A percentile compares a stretch with the other conserved stretches of the same genome.
Conservation (phyloP, 2,797 vertebrate species). For the Pseudotriccus pelzelni region DNA sequence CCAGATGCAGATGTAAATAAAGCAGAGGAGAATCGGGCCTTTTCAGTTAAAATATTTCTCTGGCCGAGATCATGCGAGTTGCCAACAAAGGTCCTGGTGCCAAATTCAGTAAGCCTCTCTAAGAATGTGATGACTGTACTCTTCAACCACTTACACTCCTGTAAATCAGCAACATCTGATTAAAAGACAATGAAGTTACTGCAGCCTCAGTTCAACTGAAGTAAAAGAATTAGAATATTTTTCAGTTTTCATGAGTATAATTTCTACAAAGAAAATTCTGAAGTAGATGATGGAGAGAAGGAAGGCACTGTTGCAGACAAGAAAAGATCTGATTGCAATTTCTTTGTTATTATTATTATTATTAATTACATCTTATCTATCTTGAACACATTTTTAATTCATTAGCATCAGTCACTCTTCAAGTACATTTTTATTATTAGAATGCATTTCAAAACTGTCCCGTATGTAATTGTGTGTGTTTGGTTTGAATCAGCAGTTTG, state of each 20-base stretch:
- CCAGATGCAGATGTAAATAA: background rate
- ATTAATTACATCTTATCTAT: background rate
- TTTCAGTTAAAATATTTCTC: constrained; percentile 4
- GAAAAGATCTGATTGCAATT: background rate
- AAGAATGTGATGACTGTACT: constrained; percentile 43
- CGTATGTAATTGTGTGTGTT: background rate
- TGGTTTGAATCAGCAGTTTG: constrained; percentile 49
- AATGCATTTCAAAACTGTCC: constrained; percentile 1
- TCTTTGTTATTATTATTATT: background rate
- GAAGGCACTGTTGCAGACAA: background rate
- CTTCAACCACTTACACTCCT: constrained; percentile 10
- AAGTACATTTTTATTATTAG: constrained; percentile 18
- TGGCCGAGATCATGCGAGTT: background rate
- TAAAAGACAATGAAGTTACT: constrained; percentile 11
- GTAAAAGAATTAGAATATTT: background rate
- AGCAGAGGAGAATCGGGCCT: background rate
- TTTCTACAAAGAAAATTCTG: background rate
- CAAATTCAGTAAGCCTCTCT: constrained; percentile 19
- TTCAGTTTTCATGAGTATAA: background rate
- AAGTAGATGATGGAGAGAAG: background rate
- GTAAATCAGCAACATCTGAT: constrained; percentile 52
- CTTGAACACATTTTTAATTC: background rate
- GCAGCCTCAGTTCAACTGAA: background rate
- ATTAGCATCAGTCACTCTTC: background rate
- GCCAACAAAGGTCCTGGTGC: constrained; percentile 3